Conservation (phyloP, 2,797 vertebrate genomes). For the Potorous gilbertii region DNA sequence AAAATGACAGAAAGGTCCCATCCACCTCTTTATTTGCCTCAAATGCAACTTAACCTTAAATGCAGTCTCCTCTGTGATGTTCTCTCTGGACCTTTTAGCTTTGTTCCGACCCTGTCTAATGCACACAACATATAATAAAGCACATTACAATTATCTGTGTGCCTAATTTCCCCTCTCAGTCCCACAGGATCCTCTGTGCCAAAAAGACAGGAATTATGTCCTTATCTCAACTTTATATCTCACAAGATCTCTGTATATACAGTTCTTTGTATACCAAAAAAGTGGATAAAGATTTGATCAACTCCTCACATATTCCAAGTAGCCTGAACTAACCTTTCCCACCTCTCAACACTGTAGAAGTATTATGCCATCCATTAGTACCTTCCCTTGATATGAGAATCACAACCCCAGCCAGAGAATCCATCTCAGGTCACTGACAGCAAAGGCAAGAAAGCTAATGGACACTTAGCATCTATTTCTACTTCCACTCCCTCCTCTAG, state of each 20-base stretch:
- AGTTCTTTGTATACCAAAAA: not conserved
- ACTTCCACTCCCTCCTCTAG: not conserved
- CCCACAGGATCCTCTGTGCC: not conserved
- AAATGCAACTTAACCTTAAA: not conserved
- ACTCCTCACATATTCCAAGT: not conserved
- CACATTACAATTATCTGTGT: not conserved
- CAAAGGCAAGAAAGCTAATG: not conserved
- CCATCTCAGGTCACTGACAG: not conserved
- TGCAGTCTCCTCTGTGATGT: not conserved
- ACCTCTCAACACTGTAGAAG: not conserved
- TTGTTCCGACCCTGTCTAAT: not conserved
- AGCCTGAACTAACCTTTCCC: not conserved
- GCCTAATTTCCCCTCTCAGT: not conserved
- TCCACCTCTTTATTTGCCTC: not conserved
- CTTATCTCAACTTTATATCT: not conserved
- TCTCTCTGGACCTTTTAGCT: not conserved
- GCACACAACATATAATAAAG: not conserved
- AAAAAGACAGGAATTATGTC: not conserved
- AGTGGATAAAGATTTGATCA: not conserved
- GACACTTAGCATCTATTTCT: not conserved
- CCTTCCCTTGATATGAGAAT: not conserved
- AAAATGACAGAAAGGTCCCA: not conserved
- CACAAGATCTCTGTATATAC: not conserved
- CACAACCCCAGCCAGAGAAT: not conserved
- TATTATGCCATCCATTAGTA: not conserved